Base-by-base conservation (phyloP, 2,797 vertebrate genomes). In the Limnodromus scolopaceus region DNA sequence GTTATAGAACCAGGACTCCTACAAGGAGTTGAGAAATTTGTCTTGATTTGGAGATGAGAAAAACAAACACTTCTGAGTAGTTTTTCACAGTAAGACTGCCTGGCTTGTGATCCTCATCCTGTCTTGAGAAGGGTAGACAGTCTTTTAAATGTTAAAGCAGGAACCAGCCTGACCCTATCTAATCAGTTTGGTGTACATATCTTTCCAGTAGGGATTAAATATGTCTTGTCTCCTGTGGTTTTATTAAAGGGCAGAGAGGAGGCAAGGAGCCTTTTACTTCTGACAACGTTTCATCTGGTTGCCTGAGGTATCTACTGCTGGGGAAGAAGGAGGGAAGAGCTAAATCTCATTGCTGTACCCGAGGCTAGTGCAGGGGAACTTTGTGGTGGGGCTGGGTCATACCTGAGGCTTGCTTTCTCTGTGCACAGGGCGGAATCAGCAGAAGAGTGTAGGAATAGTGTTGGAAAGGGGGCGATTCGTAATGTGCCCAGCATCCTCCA, bases 11-110 rank as follows among this genome's bases (percentile, higher is more conserved):
- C 70, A 95, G 83, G 86, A 72, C 92, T 95, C 81, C 80, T 84
- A 91, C 77, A 91, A 89, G 92, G 39, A 92, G 65, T 84, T 92
- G 95, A 95, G 88, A 96, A 97, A 89, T 82, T 93, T 90, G 28
- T 84, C 95, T 96, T 81, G 85, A 92, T 95, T 89, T 94, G 94
- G 91, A 84, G 85, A 96, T 46, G 72, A 88, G 85, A 86, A 93
- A 94, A 95, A 81, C 63, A 92, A 91, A 95, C 76, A 69, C 61
- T 96, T 96, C 83, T 76, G 84, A 83, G 84, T 86, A 89, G 84
- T 74, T 92, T 88, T 86, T 92, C 60, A 48, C 88, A 84, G 80
- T 54, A 57, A 79, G 77, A 28, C 66, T 92, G 85, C 92, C 49
- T 76, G 74, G 85, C 32, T 94, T 84, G 77, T 95, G 86, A 66